phyloP scores from a whole-genome alignment of 2,113 vertebrate species.

The Butorides virescens region DNA sequence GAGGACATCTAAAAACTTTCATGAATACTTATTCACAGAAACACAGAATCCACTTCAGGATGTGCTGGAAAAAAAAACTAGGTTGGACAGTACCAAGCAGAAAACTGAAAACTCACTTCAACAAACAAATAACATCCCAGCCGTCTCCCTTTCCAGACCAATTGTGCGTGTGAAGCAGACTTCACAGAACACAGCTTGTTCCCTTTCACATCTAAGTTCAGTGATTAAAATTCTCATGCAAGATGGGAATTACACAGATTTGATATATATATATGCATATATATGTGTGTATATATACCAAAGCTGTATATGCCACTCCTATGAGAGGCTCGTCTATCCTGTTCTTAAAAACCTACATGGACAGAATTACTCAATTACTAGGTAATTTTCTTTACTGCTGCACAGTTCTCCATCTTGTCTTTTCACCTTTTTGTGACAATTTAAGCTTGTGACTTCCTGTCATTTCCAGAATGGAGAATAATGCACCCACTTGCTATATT shows the following conservation, averaged over 20 bases:
- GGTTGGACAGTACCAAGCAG: neutral
- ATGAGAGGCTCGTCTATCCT: neutral
- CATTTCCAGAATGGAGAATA: neutral
- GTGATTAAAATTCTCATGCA: neutral
- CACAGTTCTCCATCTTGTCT: neutral
- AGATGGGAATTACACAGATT: neutral
- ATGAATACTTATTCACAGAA: neutral
- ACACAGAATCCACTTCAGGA: neutral
- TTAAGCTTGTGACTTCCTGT: neutral
- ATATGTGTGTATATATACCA: neutral
- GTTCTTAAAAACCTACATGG: neutral
- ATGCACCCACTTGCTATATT: neutral
- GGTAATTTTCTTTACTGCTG: neutral
- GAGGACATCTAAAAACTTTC: neutral
- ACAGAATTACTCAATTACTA: neutral
- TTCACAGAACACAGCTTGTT: neutral
- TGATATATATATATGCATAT: too few species aligned
- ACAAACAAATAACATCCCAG: neutral
- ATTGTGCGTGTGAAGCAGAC: neutral
- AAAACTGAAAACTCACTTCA: neutral
- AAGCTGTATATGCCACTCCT: neutral
- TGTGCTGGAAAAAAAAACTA: accelerated
- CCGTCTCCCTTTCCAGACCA: neutral
- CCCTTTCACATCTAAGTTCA: neutral
- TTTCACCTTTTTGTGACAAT: neutral